phyloP scores from a whole-genome alignment of 2,888 invertebrate genomes.

The Lasioglossum villosulum region DNA sequence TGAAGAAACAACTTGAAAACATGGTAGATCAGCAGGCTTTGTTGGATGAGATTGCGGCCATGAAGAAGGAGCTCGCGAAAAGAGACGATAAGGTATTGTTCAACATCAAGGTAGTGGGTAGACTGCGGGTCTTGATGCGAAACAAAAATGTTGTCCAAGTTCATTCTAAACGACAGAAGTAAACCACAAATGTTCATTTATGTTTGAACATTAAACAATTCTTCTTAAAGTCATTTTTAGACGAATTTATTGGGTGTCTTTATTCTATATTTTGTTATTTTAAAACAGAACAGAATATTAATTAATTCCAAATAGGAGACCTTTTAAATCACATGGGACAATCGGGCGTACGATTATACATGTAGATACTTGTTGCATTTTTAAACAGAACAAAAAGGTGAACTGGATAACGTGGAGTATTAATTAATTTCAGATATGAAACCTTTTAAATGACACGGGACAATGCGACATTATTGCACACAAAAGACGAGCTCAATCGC shows the following conservation, averaged over 20 bases:
- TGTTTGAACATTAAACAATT: too few relatives aligned
- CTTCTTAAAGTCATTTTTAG: background rate
- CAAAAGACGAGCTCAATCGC: too few relatives aligned
- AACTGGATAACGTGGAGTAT: background rate
- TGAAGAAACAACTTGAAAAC: slow-evolving; percentile 59
- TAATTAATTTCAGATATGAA: background rate
- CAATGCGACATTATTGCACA: background rate
- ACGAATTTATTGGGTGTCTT: background rate
- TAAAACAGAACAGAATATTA: background rate
- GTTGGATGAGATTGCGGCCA: slow-evolving; percentile 64
- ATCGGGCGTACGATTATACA: slow-evolving; percentile 22
- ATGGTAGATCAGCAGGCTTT: slow-evolving; percentile 64
- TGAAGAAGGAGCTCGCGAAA: slow-evolving; percentile 70
- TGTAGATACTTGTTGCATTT: background rate
- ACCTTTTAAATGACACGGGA: background rate
- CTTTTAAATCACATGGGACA: slow-evolving; percentile 65
- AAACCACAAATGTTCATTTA: too few relatives aligned
- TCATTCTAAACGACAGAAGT: too few relatives aligned
- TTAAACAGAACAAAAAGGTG: background rate
- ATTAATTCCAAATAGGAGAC: slow-evolving; percentile 65
- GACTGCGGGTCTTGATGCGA: too few relatives aligned
- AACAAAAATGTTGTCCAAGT: background rate
- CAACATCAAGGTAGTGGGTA: background rate
- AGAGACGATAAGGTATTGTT: slow-evolving; percentile 72
- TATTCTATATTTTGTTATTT: background rate